Base-by-base conservation (phyloP, 2,797 vertebrate genomes). In the Thaleichthys pacificus region DNA sequence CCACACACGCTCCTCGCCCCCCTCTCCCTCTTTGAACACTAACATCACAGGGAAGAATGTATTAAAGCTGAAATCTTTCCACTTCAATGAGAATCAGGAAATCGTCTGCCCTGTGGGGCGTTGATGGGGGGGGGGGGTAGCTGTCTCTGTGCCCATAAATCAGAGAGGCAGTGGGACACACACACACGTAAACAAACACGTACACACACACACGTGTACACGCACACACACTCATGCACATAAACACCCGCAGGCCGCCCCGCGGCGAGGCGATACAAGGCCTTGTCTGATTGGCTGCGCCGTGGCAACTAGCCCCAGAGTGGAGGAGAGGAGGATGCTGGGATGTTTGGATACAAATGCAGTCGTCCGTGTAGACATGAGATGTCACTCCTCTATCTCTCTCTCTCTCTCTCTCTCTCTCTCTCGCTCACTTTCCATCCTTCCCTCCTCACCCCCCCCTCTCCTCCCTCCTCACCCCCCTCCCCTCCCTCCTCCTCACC, bases 51-150 rank as follows among this genome's bases (percentile, higher is more conserved):
- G 51, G 65, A 82, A 84, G 80, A 81, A 79, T 81, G 77, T 86
- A 89, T 89, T 88, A 89, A 90, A 91, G 84, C 81, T 84, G 82
- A 91, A 89, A 87, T 89, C 80, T 90, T 91, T 91, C 88, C 89
- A 89, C 89, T 89, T 88, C 84, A 82, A 79, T 84, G 82, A 74
- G 81, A 90, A 88, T 88, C 84, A 86, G 86, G 83, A 90, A 91
- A 91, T 88, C 85, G 87, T 85, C 81, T 80, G 73, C 84, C 85
- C 86, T 2, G 69, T 63, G 71, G 87, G 84, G 83, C 81, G 82
- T 78, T 74, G 82, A 85, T 82, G 84, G 80, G 86, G 83, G 80
- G 80, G 76, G 77, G 63, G 69, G 28, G 75, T 72, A 77, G 82
- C 88, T 89, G 90, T 90, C 87, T 77, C 79, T 90, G 89, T 87